These are phyloP conservation scores for Anarrhichthys ocellatus DNA, from an alignment of 2,113 vertebrate species.

Conservation along the genomic window DNA sequence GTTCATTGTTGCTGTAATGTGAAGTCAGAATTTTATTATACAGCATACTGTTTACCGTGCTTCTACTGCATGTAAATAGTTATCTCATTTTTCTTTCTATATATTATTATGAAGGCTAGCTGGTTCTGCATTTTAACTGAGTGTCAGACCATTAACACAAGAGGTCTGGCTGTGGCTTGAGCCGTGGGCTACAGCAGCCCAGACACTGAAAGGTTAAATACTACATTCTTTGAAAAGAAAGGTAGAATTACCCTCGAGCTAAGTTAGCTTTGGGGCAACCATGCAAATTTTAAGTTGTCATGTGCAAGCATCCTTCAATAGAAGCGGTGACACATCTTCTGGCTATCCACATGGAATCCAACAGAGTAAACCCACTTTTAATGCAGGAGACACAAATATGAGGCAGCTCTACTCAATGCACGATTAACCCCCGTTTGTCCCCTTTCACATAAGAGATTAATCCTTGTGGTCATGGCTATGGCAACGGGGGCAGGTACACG, in stretches of 20 bases:
- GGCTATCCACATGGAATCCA: background rate
- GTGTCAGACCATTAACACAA: background rate
- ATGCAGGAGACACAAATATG: background rate
- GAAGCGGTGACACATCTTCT: background rate
- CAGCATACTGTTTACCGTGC: background rate
- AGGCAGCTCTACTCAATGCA: background rate
- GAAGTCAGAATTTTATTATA: background rate
- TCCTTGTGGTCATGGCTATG: background rate
- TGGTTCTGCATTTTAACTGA: conserved; percentile 1
- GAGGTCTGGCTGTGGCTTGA: conserved; percentile 29
- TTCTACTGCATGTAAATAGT: background rate
- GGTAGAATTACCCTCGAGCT: conserved; percentile 26
- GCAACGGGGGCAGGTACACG: too few species aligned
- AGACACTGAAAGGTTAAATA: conserved; percentile 34
- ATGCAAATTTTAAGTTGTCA: conserved; percentile 8
- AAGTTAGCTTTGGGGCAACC: conserved; percentile 27
- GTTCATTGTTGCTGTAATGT: background rate
- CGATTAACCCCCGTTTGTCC: background rate
- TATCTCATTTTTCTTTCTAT: background rate
- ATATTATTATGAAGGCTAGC: background rate
- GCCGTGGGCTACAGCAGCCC: conserved; percentile 22
- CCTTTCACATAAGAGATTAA: background rate
- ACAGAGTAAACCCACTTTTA: background rate
- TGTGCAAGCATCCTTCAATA: background rate
- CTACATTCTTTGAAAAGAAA: background rate